Evolutionary conservation across 2,113 vertebrate species (phyloP).

Genomic region (Numenius arquata): DNA sequence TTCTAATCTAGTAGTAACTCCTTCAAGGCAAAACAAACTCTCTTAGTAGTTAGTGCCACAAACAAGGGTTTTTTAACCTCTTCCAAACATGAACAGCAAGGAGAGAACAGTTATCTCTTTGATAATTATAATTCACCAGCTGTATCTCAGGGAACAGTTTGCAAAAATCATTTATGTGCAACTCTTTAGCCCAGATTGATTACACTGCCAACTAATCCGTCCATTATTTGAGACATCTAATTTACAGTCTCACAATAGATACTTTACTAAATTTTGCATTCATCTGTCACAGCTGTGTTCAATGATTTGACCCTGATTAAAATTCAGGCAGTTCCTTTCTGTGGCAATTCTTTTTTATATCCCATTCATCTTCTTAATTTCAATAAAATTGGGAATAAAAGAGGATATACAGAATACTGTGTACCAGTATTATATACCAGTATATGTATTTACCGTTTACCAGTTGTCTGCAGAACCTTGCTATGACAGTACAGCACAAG

Average conservation of each 20-base stretch:
- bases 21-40: neutral
- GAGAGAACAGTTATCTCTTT: neutral
- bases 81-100: neutral
- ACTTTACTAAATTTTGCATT: slow-evolving; percentile 32
- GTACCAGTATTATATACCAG: neutral
- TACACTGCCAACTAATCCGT: neutral
- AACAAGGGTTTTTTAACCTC: neutral
- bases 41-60: neutral
- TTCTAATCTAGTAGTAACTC: neutral
- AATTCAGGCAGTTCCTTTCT: neutral
- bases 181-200: slow-evolving; percentile 20
- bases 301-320: slow-evolving; percentile 33
- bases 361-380: slow-evolving; percentile 12
- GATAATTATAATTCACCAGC: neutral
- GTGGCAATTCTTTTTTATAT: slow-evolving; percentile 3
- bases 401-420: neutral
- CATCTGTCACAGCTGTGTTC: slow-evolving; percentile 27
- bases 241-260: slow-evolving; percentile 20
- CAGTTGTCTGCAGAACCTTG: neutral
- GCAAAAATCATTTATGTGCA: slow-evolving; percentile 19
- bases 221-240: slow-evolving; percentile 10
- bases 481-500: neutral
- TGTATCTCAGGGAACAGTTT: neutral
- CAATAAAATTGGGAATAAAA: neutral
- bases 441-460: neutral